Conservation (phyloP, 2,113 vertebrate species). For the Boleophthalmus pectinirostris region DNA sequence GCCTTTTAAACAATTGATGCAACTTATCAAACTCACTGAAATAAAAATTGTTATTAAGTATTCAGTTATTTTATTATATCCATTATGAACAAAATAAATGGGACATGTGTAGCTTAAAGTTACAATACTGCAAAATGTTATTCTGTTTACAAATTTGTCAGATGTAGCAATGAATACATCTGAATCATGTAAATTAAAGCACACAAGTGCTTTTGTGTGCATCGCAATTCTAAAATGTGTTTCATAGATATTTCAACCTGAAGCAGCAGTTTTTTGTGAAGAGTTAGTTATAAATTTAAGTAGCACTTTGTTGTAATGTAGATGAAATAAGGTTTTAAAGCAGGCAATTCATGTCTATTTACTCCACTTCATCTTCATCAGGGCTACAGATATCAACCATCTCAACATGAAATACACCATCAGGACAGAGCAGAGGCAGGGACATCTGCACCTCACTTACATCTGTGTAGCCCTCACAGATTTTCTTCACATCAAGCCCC, state of each 20-base stretch:
- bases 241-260: neutral
- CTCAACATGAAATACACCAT: conserved; percentile 48
- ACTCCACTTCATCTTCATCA: conserved; percentile 54
- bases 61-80: neutral
- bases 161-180: conserved; percentile 15
- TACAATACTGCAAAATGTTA: neutral
- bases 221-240: neutral
- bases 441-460: conserved; percentile 16
- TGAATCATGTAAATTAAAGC: conserved; percentile 33
- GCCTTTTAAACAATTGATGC: neutral
- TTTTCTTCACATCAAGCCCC: conserved; percentile 22
- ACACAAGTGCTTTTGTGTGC: neutral
- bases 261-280: neutral
- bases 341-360: conserved; percentile 2
- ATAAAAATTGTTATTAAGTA: neutral
- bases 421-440: conserved; percentile 12
- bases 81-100: neutral
- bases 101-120: neutral
- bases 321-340: neutral
- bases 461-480: neutral
- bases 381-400: conserved; percentile 49
- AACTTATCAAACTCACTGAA: conserved; percentile 12
- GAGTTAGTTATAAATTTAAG: neutral
- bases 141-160: conserved; percentile 10
- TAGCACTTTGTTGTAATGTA: neutral